phyloP scores from a whole-genome alignment of 1,140 invertebrate species.

The Trichoplusia ni region DNA sequence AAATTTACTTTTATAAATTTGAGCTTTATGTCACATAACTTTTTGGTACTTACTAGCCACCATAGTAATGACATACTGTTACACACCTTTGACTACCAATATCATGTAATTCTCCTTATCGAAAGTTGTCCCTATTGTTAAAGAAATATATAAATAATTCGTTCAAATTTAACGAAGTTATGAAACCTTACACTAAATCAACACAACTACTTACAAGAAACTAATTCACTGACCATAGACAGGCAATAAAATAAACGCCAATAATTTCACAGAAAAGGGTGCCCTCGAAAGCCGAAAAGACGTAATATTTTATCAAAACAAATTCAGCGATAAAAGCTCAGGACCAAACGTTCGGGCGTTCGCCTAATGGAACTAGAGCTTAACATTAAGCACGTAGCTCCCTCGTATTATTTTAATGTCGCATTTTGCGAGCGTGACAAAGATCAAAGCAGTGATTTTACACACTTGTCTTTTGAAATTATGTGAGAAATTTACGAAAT shows the following conservation, averaged over 20 bases:
- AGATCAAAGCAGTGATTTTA: conserved; percentile 30
- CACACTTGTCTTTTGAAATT: conserved; percentile 26
- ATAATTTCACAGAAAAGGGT: conserved; percentile 17
- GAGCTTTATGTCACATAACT: no score
- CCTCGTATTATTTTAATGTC: conserved; percentile 30
- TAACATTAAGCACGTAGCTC: conserved; percentile 28
- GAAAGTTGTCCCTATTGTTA: no score
- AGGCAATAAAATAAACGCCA: conserved; percentile 6
- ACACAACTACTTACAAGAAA: background rate
- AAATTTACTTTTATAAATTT: no score
- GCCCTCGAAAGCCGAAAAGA: conserved; percentile 10
- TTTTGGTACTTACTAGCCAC: no score
- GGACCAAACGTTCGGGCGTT: conserved; percentile 5
- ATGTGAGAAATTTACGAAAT: conserved; percentile 26
- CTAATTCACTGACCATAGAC: background rate
- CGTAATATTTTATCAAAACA: conserved; percentile 32
- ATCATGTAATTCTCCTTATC: no score
- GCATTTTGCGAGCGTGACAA: conserved; percentile 29
- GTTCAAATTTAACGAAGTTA: no score
- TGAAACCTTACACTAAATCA: no score
- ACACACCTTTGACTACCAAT: no score
- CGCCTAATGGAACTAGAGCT: conserved; percentile 23
- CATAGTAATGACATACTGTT: no score
- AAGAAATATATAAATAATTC: no score
- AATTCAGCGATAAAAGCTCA: conserved; percentile 26